phyloP scores from a whole-genome alignment of 64 coral and sea anemone species.

The Montipora foliosa region DNA sequence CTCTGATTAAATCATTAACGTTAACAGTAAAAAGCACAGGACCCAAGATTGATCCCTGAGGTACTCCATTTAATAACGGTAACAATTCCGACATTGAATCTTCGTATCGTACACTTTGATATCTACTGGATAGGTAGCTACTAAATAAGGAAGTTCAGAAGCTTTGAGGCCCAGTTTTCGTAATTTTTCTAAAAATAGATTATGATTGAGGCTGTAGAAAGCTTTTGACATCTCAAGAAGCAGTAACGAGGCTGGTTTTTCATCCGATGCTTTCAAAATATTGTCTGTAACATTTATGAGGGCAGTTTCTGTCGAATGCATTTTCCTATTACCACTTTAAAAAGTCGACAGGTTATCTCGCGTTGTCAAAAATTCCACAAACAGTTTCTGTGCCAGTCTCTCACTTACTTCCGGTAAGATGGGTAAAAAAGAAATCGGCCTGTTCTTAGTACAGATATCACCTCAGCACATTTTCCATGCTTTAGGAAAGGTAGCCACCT shows the following conservation, averaged over 20 bases:
- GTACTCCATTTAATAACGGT: too few relatives aligned
- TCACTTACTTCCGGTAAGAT: too few relatives aligned
- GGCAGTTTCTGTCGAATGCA: conserved; percentile 59
- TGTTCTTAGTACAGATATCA: conserved; percentile 21
- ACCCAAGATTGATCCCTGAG: conserved; percentile 20
- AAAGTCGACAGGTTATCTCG: neutral
- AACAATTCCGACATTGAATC: too few relatives aligned
- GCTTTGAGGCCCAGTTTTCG: neutral
- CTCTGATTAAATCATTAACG: too few relatives aligned
- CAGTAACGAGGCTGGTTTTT: conserved; percentile 6
- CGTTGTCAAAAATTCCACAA: too few relatives aligned
- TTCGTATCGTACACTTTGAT: neutral
- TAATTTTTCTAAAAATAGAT: neutral
- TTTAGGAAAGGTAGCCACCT: conserved; percentile 23
- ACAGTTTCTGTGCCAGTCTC: too few relatives aligned
- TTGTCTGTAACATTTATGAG: conserved; percentile 38
- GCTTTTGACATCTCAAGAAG: conserved; percentile 47
- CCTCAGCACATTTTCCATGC: conserved; percentile 59
- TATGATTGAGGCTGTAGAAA: too few relatives aligned
- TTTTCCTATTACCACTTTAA: conserved; percentile 69
- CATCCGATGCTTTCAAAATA: conserved; percentile 59
- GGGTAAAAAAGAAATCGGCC: too few relatives aligned
- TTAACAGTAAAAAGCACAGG: too few relatives aligned
- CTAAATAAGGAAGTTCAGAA: neutral
- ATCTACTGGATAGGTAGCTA: too few relatives aligned